These are phyloP conservation scores for Dipodomys spectabilis DNA, from an alignment of 2,113 vertebrate species.

Conservation along the genomic window DNA sequence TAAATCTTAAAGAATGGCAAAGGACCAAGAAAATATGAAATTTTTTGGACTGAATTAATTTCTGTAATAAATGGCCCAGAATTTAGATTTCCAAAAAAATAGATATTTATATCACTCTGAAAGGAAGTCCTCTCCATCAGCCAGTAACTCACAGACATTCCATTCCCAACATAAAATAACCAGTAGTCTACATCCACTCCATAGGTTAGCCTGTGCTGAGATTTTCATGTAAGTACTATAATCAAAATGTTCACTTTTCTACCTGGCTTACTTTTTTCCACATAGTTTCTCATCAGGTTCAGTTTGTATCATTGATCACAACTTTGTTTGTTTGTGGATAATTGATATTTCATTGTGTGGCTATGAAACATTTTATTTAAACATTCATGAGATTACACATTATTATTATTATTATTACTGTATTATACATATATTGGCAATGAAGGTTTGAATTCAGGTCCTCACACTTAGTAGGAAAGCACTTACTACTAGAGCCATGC, in stretches of 20 bases:
- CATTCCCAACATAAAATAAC: background rate
- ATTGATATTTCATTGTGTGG: background rate
- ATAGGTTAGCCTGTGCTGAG: background rate
- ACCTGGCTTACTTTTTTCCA: background rate
- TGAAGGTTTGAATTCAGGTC: no score
- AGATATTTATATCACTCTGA: background rate
- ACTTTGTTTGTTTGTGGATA: background rate
- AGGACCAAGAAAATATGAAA: background rate
- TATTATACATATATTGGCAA: background rate
- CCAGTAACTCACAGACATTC: fast-evolving
- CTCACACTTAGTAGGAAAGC: no score
- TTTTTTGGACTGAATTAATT: background rate
- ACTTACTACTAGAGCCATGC: no score
- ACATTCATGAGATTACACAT: background rate
- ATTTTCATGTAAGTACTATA: background rate
- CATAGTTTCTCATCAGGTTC: no score
- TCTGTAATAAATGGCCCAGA: background rate
- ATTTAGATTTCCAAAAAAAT: background rate
- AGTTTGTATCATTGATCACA: background rate
- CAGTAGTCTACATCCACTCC: background rate
- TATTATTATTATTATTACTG: background rate
- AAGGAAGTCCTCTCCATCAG: background rate
- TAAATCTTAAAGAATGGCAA: constrained; percentile 3
- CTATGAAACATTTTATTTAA: background rate
- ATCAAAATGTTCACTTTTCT: background rate